phyloP scores from a whole-genome alignment of 2,888 invertebrate genomes.

The Netelia melanura region DNA sequence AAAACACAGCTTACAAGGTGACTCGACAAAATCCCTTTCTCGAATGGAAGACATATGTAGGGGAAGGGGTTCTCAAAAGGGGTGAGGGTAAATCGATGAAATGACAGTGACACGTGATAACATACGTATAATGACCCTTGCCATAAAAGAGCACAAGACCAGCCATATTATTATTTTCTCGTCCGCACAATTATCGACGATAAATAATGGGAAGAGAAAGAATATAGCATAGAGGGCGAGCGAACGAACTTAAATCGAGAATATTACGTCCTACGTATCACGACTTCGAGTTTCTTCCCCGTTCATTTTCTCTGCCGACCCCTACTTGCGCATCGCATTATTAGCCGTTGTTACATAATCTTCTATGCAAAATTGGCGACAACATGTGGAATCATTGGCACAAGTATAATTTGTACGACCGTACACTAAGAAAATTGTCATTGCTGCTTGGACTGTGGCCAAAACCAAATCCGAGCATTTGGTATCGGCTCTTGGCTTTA shows the following conservation, averaged over 20 bases:
- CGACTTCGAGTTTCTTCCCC: neutral
- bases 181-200: neutral
- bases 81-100: constrained; percentile 27
- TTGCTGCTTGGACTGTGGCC: constrained; percentile 58
- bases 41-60: neutral
- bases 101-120: constrained; percentile 11
- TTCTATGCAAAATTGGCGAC: neutral
- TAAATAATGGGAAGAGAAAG: neutral
- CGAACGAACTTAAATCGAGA: neutral
- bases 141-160: too few relatives aligned
- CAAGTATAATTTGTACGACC: constrained; percentile 50
- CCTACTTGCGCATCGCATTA: neutral
- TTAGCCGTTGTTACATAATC: neutral
- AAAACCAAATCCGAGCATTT: constrained; percentile 27
- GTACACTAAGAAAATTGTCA: constrained; percentile 40
- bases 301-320: neutral
- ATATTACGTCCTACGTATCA: constrained; percentile 15
- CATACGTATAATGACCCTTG: neutral
- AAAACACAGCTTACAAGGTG: neutral
- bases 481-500: constrained; percentile 34
- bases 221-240: neutral
- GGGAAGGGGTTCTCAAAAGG: neutral
- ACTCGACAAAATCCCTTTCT: too few relatives aligned
- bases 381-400: constrained; percentile 47
- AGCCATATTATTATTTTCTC: neutral